Percentiles rank a stretch among this genome's conserved stretches.
These are phyloP conservation scores for Heteronetta atricapilla DNA, from an alignment of 2,113 vertebrate species.

Conservation along the genomic window DNA sequence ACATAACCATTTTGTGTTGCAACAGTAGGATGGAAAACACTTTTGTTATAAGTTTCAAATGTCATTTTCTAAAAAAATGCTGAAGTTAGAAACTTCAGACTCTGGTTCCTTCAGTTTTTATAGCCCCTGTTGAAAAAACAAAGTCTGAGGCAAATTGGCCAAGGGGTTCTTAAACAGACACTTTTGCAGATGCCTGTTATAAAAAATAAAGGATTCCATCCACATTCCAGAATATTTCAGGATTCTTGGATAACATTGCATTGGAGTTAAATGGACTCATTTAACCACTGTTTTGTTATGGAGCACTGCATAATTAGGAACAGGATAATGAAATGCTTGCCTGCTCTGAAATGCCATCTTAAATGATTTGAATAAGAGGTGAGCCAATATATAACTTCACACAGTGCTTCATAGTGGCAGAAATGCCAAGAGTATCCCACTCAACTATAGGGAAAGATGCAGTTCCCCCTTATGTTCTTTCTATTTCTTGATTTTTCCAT, in stretches of 20 bases:
- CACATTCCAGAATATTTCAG: constrained; percentile 10
- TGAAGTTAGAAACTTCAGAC: background rate
- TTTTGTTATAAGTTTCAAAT: background rate
- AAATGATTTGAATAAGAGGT: constrained; percentile 24
- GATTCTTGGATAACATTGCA: background rate
- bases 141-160: background rate
- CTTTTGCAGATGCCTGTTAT: background rate
- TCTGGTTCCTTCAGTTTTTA: constrained; percentile 1
- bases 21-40: background rate
- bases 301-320: background rate
- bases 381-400: constrained; percentile 1
- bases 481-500: constrained; percentile 61
- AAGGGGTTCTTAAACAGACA: background rate
- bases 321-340: background rate
- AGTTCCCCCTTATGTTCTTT: constrained; percentile 49
- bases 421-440: constrained; percentile 41
- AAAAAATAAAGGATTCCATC: background rate
- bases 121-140: background rate
- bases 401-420: constrained; percentile 38
- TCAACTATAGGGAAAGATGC: constrained; percentile 37
- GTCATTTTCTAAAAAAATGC: background rate
- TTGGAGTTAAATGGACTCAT: background rate
- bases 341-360: constrained; percentile 10
- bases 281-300: background rate
- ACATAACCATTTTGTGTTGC: background rate